A percentile compares a stretch with the other conserved stretches of the same genome.
phyloP scores from a whole-genome alignment of 2,113 vertebrate species.

The Arothron firmamentum region DNA sequence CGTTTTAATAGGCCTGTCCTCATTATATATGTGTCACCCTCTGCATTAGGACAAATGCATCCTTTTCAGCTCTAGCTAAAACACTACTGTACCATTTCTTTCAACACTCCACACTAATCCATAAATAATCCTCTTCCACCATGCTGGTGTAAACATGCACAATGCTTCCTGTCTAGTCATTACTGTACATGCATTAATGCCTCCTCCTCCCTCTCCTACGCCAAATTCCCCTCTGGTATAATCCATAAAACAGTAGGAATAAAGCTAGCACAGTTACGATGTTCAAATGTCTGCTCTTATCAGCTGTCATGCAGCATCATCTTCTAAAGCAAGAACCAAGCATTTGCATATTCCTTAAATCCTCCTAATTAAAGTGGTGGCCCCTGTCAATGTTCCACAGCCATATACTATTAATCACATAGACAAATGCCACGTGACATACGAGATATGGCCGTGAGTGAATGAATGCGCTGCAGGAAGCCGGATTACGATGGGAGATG shows the following conservation, averaged over 20 bases:
- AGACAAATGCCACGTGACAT: conserved; percentile 12
- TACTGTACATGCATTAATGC: conserved; percentile 40
- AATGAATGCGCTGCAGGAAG: conserved; percentile 26
- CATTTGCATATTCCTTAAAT: not conserved
- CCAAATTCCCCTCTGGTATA: conserved; percentile 47
- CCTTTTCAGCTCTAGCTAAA: no score
- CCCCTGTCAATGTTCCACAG: conserved; percentile 5
- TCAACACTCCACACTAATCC: conserved; percentile 49
- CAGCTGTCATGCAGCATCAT: not conserved
- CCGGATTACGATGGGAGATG: conserved; percentile 49
- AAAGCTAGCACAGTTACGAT: conserved; percentile 11
- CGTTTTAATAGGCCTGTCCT: no score
- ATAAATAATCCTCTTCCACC: conserved; percentile 56
- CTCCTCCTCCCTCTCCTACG: conserved; percentile 34
- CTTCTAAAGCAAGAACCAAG: not conserved
- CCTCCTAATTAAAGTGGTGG: not conserved
- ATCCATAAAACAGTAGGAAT: conserved; percentile 53
- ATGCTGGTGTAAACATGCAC: conserved; percentile 58
- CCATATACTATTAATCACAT: conserved; percentile 9
- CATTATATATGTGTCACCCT: no score
- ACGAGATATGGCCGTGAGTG: conserved; percentile 14
- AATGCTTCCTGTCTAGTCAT: conserved; percentile 44
- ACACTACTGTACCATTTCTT: conserved; percentile 17
- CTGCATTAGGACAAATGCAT: no score
- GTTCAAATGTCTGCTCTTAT: no score